Evolutionary conservation across 92 coral and sea anemone species (phyloP).

Genomic region (Desmophyllum pertusum): DNA sequence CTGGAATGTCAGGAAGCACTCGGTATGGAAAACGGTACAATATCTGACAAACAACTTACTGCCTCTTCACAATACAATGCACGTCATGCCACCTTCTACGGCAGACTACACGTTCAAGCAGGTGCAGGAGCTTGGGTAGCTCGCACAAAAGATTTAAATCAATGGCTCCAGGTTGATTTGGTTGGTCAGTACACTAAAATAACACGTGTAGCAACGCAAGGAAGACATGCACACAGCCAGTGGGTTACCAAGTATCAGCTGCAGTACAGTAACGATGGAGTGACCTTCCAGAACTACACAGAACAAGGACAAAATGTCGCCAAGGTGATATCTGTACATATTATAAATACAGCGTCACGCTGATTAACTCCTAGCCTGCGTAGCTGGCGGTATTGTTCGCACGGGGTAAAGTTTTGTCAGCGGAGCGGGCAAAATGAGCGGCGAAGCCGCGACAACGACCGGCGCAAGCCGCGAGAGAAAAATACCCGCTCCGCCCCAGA

Average conservation of each 20-base stretch:
- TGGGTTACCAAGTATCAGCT: not conserved
- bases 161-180: constrained; percentile 21
- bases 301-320: not conserved
- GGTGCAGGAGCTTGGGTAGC: not conserved
- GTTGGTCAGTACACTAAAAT: not conserved
- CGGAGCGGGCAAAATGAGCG: too few species aligned
- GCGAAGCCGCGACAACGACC: too few species aligned
- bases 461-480: too few species aligned
- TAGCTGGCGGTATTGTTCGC: too few species aligned
- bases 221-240: not conserved
- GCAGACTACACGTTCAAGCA: not conserved
- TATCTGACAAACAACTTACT: not conserved
- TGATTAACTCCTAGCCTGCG: too few species aligned
- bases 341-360: too few species aligned
- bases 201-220: constrained; percentile 16
- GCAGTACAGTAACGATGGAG: not conserved
- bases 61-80: not conserved
- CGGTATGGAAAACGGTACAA: not conserved
- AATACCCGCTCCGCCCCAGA: too few species aligned
- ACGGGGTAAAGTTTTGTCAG: too few species aligned
- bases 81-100: not conserved
- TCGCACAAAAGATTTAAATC: not conserved
- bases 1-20: constrained; percentile 4
- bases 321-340: not conserved
- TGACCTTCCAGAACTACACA: not conserved